Evolutionary conservation across 1,140 invertebrate genomes (phyloP).

Genomic region (Eufriesea mexicana): DNA sequence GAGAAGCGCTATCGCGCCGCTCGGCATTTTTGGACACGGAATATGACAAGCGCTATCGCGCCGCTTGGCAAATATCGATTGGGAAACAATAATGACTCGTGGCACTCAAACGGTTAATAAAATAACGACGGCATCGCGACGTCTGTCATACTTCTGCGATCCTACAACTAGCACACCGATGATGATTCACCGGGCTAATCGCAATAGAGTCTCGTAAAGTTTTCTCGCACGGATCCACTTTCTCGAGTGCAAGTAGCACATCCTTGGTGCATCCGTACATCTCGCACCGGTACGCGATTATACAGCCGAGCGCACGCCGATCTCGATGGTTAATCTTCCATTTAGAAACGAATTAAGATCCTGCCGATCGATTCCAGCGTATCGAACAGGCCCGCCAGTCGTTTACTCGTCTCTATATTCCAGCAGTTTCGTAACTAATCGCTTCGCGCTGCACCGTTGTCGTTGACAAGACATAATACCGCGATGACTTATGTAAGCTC

Average conservation of each 20-base stretch:
- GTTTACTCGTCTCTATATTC: not conserved
- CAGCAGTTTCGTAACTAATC: conserved; percentile 40
- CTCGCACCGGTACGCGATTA: no score
- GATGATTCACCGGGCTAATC: conserved; percentile 39
- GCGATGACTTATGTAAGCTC: conserved; percentile 44
- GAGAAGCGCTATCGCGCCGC: no score
- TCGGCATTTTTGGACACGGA: no score
- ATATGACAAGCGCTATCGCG: no score
- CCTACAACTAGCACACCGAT: conserved; percentile 12
- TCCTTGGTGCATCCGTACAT: not conserved
- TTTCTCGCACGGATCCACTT: conserved; percentile 43
- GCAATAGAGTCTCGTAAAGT: conserved; percentile 16
- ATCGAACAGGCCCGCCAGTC: not conserved
- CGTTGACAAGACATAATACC: conserved; percentile 50
- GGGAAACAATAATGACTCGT: no score
- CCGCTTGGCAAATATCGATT: no score
- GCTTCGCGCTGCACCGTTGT: conserved; percentile 17
- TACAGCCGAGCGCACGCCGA: no score
- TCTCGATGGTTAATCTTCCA: not conserved
- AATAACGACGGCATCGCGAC: conserved; percentile 1
- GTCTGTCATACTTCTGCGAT: conserved; percentile 24
- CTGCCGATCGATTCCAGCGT: no score
- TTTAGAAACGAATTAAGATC: no score
- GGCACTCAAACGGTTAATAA: no score
- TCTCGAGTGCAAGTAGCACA: conserved; percentile 43